Conservation (phyloP, 37 sponge, comb jelly and placozoan genomes). For the Aplysina aerophoba region DNA sequence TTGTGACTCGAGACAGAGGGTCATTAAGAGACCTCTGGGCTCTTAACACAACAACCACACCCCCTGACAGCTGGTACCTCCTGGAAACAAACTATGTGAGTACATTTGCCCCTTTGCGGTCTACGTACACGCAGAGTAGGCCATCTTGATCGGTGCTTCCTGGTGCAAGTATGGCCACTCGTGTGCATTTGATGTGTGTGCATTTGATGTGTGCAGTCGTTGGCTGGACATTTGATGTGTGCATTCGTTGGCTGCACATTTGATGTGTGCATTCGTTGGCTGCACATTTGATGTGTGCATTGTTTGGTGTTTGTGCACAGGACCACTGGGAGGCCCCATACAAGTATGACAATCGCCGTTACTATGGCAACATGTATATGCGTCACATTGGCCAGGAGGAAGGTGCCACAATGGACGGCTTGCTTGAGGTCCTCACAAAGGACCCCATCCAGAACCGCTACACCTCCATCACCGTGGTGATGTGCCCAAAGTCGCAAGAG, state of each 20-base stretch:
- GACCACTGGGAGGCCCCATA: conserved; percentile 57
- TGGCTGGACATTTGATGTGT: too few relatives aligned
- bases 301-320: conserved; percentile 25
- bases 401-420: conserved; percentile 45
- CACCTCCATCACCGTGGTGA: conserved; percentile 63
- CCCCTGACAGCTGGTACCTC: conserved; percentile 57
- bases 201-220: too few relatives aligned
- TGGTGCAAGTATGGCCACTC: too few relatives aligned
- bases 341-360: conserved; percentile 60
- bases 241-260: too few relatives aligned
- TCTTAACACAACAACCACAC: neutral
- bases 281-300: too few relatives aligned
- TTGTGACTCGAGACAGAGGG: conserved; percentile 64
- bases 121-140: too few relatives aligned
- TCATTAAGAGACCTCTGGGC: conserved; percentile 23
- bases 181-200: too few relatives aligned
- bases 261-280: too few relatives aligned
- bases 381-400: conserved; percentile 35
- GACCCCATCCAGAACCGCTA: conserved; percentile 58
- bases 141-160: too few relatives aligned
- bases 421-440: conserved; percentile 34
- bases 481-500: conserved; percentile 27
- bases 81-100: conserved; percentile 82
- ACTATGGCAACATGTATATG: conserved; percentile 68
- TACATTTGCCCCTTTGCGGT: too few relatives aligned